A percentile compares a stretch with the other conserved stretches of the same genome.
phyloP scores from a whole-genome alignment of 2,888 invertebrate species.

The Urechis unicinctus region DNA sequence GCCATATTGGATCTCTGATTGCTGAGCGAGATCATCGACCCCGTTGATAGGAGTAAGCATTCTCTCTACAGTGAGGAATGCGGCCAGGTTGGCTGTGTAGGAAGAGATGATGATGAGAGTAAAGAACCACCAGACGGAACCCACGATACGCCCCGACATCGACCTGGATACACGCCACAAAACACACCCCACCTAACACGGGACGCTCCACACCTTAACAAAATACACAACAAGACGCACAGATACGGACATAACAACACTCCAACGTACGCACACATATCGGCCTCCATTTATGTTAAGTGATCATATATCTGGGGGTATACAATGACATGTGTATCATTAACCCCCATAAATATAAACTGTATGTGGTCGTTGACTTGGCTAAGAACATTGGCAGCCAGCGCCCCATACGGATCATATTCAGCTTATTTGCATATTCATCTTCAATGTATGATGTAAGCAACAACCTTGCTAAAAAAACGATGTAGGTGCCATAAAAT shows the following conservation, averaged over 20 bases:
- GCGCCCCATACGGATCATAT: too few relatives aligned
- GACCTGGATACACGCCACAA: slow-evolving; percentile 55
- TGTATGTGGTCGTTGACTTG: too few relatives aligned
- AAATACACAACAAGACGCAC: neutral
- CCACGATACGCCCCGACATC: slow-evolving; percentile 88
- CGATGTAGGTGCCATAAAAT: too few relatives aligned
- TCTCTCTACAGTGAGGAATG: slow-evolving; percentile 92
- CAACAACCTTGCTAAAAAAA: too few relatives aligned
- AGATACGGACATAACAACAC: neutral
- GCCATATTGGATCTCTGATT: slow-evolving; percentile 57
- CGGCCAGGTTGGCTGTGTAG: slow-evolving; percentile 91
- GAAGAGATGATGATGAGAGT: slow-evolving; percentile 95
- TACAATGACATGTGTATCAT: too few relatives aligned
- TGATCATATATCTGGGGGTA: too few relatives aligned
- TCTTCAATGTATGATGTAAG: too few relatives aligned
- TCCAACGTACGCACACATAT: neutral
- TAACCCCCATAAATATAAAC: too few relatives aligned
- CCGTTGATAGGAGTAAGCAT: slow-evolving; percentile 92
- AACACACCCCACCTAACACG: neutral
- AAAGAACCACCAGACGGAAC: slow-evolving; percentile 99
- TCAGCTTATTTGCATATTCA: too few relatives aligned
- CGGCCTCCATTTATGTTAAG: too few relatives aligned
- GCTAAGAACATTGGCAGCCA: too few relatives aligned
- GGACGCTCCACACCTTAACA: neutral
- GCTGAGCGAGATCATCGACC: slow-evolving; percentile 80